Percentiles rank a stretch among this genome's conserved stretches.
Evolutionary conservation across 2,113 vertebrate genomes (phyloP).

Genomic region (Brienomyrus longianalis): DNA sequence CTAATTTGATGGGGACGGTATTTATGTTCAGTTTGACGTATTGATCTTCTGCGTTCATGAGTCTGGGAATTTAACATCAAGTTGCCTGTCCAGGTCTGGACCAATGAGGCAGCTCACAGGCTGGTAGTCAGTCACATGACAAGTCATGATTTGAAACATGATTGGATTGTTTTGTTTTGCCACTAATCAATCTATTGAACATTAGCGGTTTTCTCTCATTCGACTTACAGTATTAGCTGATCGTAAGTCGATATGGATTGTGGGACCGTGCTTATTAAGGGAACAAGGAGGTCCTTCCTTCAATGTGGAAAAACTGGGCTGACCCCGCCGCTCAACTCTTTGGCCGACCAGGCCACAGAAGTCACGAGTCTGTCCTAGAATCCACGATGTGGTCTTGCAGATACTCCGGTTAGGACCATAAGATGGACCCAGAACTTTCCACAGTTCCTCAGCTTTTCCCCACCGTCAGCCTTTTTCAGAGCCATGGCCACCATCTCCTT

Average conservation of each 20-base stretch:
- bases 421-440: neutral
- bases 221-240: neutral
- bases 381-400: neutral
- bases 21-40: neutral
- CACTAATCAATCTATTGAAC: neutral
- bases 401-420: neutral
- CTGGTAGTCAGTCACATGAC: neutral
- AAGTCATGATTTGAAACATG: neutral
- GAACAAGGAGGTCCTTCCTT: neutral
- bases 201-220: neutral
- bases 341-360: neutral
- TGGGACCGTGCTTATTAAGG: neutral
- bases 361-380: neutral
- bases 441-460: neutral
- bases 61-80: neutral
- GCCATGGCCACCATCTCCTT: neutral
- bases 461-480: neutral
- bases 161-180: neutral
- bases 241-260: neutral
- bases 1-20: neutral
- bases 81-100: neutral
- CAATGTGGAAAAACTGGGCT: neutral
- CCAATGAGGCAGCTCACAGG: neutral
- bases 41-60: neutral
- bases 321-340: neutral